These are phyloP conservation scores for Odontesthes bonariensis DNA, from an alignment of 2,113 vertebrate genomes.

Conservation along the genomic window DNA sequence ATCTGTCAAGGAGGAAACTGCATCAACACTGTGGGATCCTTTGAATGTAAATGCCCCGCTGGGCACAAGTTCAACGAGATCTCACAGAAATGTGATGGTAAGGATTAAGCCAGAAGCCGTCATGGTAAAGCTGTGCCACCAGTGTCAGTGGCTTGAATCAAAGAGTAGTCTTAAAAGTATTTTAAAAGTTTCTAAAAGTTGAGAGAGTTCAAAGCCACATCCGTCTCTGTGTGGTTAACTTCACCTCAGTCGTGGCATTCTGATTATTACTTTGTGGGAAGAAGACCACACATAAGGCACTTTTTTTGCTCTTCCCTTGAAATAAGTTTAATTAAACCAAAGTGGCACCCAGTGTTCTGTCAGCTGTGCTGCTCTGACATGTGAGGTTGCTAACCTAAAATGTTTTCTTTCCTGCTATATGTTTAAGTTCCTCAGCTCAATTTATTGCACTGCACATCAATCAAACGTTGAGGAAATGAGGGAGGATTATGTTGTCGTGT, in stretches of 20 bases:
- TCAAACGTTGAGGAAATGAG: not conserved
- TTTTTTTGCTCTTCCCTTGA: slow-evolving; percentile 49
- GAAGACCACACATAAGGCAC: slow-evolving; percentile 65
- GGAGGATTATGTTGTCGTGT: slow-evolving; percentile 4
- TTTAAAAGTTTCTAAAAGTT: slow-evolving; percentile 45
- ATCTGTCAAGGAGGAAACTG: slow-evolving; percentile 99
- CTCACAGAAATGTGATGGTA: slow-evolving; percentile 99
- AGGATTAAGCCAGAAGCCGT: slow-evolving; percentile 63
- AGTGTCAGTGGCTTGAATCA: slow-evolving; percentile 42
- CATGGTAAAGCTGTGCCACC: slow-evolving; percentile 14
- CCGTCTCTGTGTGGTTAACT: slow-evolving; percentile 54
- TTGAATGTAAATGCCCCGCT: slow-evolving; percentile 98
- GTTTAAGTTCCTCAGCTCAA: not conserved
- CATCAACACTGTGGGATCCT: slow-evolving; percentile 99
- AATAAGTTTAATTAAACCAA: slow-evolving; percentile 66
- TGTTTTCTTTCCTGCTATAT: not conserved
- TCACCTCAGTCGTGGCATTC: slow-evolving; percentile 42
- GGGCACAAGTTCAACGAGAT: slow-evolving; percentile 98
- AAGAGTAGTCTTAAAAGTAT: slow-evolving; percentile 33
- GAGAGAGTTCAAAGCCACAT: slow-evolving; percentile 57
- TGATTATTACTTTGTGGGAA: slow-evolving; percentile 62
- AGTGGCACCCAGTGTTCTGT: slow-evolving; percentile 47
- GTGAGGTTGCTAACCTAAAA: not conserved
- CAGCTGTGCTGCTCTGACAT: slow-evolving; percentile 19
- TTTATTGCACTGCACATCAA: not conserved